Conservation (phyloP, 1,140 invertebrate species). For the Drosophila hydei region DNA sequence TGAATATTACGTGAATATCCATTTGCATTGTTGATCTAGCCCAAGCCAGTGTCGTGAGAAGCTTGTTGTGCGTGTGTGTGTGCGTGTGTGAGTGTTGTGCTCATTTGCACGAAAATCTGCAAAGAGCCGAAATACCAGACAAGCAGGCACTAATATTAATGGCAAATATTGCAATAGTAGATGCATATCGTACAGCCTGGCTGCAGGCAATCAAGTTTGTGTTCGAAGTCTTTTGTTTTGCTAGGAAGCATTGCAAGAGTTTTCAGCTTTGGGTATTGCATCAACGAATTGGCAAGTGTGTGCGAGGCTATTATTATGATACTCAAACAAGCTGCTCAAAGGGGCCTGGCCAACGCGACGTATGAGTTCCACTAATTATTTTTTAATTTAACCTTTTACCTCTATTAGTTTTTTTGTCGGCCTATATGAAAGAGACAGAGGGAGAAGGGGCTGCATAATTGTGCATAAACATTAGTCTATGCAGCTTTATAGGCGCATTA, state of each 20-base stretch:
- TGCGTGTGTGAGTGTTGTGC: not conserved
- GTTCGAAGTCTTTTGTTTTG: conserved; percentile 71
- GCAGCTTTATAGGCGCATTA: not conserved
- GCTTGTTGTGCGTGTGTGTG: conserved; percentile 15
- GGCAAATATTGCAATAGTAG: conserved; percentile 31
- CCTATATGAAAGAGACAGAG: too few relatives aligned
- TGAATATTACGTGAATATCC: conserved; percentile 48
- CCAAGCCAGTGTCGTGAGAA: conserved; percentile 25
- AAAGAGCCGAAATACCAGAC: conserved; percentile 8
- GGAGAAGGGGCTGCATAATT: not conserved
- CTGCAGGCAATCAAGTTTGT: conserved; percentile 53
- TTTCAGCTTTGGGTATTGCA: not conserved
- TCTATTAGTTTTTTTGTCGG: not conserved
- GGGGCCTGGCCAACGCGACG: conserved; percentile 25
- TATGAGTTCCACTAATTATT: conserved; percentile 8
- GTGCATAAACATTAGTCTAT: not conserved
- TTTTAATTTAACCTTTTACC: not conserved
- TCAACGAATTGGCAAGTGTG: not conserved
- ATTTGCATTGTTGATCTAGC: conserved; percentile 37
- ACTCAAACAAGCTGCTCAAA: not conserved
- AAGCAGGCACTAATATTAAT: conserved; percentile 27
- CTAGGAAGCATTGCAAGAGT: conserved; percentile 17
- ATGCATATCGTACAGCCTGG: conserved; percentile 12
- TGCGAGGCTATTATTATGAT: not conserved
- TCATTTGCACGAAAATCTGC: conserved; percentile 27